These are phyloP conservation scores for Oryctolagus cuniculus DNA, from an alignment of 2,113 vertebrate species.

Conservation along the genomic window mOryCun1.1 NC_091447.1:13082001-13082500, in stretches of 20 bases:
- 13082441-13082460: conserved; percentile 61
- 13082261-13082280: conserved; percentile 35
- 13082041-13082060: conserved; percentile 76
- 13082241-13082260: not conserved
- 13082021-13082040: conserved; percentile 65
- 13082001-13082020: conserved; percentile 66
- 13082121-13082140: conserved; percentile 61
- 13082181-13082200: not conserved
- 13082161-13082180: not conserved
- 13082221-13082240: conserved; percentile 3
- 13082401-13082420: conserved; percentile 53
- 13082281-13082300: conserved; percentile 43
- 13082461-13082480: conserved; percentile 58
- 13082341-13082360: conserved; percentile 55
- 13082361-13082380: conserved; percentile 55
- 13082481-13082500: conserved; percentile 51
- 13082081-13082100: conserved; percentile 46
- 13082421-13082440: conserved; percentile 61
- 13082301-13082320: conserved; percentile 41
- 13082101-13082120: conserved; percentile 57
- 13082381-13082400: conserved; percentile 48
- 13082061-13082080: conserved; percentile 58
- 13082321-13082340: conserved; percentile 42
- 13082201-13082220: conserved; percentile 8
- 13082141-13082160: not conserved